phyloP scores from a whole-genome alignment of 2,113 vertebrate genomes.

The Misgurnus anguillicaudatus region DNA sequence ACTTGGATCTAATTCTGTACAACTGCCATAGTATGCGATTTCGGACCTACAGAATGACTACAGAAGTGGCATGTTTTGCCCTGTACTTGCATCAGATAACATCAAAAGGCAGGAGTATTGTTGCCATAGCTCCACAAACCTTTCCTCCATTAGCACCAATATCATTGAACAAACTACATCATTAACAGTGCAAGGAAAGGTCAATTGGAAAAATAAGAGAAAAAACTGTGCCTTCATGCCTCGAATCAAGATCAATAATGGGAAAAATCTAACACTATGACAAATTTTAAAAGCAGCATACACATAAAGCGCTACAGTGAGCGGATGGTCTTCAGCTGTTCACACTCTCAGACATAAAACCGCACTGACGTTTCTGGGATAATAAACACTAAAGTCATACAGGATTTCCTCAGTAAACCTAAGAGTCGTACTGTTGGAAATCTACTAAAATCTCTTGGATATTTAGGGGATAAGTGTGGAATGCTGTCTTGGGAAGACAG shows the following conservation, averaged over 20 bases:
- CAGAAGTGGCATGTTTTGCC: no score
- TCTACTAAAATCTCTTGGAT: no score
- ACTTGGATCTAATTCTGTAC: no score
- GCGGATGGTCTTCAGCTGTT: constrained; percentile 2
- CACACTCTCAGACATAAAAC: constrained; percentile 40
- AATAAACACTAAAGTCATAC: constrained; percentile 46
- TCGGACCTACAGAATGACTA: no score
- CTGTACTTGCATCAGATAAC: no score
- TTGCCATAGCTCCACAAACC: no score
- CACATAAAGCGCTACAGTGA: constrained; percentile 14
- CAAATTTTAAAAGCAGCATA: constrained; percentile 22
- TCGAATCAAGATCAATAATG: neutral
- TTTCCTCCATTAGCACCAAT: no score
- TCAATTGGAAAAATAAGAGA: neutral
- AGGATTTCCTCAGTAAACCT: constrained; percentile 9
- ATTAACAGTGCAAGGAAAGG: constrained; percentile 6
- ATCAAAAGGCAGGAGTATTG: no score
- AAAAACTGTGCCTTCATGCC: neutral
- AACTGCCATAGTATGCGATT: no score
- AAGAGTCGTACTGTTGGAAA: neutral
- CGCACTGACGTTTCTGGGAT: constrained; percentile 66
- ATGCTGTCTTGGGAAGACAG: neutral
- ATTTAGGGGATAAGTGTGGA: no score
- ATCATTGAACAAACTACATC: neutral
- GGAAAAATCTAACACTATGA: neutral